Percentiles rank a stretch among this genome's conserved stretches.
These are phyloP conservation scores for Melieria picta DNA, from an alignment of 2,888 invertebrate genomes.

Conservation along the genomic window DNA sequence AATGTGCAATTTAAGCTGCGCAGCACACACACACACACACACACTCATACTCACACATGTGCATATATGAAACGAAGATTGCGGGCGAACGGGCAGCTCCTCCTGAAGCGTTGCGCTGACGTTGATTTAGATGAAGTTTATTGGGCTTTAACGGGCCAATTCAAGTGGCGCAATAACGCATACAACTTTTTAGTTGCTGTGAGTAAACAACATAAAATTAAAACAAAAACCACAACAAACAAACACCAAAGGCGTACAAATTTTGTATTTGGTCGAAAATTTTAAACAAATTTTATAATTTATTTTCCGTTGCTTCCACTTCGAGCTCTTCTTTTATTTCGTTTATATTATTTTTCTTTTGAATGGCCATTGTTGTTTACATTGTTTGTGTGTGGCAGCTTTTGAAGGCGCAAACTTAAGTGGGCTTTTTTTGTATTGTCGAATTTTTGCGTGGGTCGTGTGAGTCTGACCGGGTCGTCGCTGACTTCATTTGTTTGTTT, in stretches of 20 bases:
- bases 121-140: conserved; percentile 49
- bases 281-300: conserved; percentile 5
- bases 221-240: neutral
- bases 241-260: neutral
- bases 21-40: too few species aligned
- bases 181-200: neutral
- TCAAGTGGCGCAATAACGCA: conserved; percentile 17
- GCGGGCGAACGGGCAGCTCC: neutral
- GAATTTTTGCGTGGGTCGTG: too few species aligned
- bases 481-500: conserved; percentile 3
- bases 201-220: neutral
- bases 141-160: conserved; percentile 2
- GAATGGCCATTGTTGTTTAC: conserved; percentile 16
- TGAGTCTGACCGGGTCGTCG: too few species aligned
- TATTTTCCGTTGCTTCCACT: too few species aligned
- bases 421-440: too few species aligned
- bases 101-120: neutral
- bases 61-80: neutral
- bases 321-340: neutral
- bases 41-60: too few species aligned
- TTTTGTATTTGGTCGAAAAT: neutral
- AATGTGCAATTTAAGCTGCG: conserved; percentile 30
- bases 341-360: neutral
- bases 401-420: too few species aligned
- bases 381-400: neutral